Conservation (phyloP, 2,888 invertebrate genomes). For the Oeneis ivallda region DNA sequence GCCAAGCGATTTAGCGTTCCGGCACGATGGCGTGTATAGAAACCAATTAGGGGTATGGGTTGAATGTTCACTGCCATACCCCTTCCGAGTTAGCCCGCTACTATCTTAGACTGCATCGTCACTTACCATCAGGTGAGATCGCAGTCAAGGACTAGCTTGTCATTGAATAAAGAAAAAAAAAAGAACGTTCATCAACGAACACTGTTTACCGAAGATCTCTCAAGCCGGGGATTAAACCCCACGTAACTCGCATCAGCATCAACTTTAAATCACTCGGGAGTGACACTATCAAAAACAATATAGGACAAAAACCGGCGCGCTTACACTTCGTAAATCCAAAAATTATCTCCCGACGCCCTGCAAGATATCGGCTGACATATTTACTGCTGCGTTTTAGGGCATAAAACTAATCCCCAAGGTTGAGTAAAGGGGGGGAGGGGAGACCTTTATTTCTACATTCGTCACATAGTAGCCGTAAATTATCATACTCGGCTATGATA, state of each 20-base stretch:
- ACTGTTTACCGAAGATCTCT: constrained; percentile 32
- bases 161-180: too few relatives aligned
- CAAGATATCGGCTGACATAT: constrained; percentile 78
- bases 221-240: constrained; percentile 26
- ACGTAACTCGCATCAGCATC: constrained; percentile 31
- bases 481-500: constrained; percentile 82
- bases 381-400: constrained; percentile 75
- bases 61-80: too few relatives aligned
- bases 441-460: constrained; percentile 82
- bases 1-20: too few relatives aligned
- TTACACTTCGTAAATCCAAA: constrained; percentile 71
- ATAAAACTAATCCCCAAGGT: constrained; percentile 73
- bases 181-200: constrained; percentile 16
- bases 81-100: too few relatives aligned
- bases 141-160: too few relatives aligned
- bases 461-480: constrained; percentile 82
- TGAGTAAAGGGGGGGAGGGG: constrained; percentile 52
- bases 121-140: too few relatives aligned
- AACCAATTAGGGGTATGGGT: too few relatives aligned
- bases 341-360: constrained; percentile 74
- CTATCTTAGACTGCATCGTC: too few relatives aligned
- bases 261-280: constrained; percentile 45
- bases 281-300: constrained; percentile 51
- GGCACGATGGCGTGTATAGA: too few relatives aligned
- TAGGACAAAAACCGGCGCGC: constrained; percentile 45